Conservation (phyloP, 1,140 invertebrate species). For the Homarus americanus region DNA sequence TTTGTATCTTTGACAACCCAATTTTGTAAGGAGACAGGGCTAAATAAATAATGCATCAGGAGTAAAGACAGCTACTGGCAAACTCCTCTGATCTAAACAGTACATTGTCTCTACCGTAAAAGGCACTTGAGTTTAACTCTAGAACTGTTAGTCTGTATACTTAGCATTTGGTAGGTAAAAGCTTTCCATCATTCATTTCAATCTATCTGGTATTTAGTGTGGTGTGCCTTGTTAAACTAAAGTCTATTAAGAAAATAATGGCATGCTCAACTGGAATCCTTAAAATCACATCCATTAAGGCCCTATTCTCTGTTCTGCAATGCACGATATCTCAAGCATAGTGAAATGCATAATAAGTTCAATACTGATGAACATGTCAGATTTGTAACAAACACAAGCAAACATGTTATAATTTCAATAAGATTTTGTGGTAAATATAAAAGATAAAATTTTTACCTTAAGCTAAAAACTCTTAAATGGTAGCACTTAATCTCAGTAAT, state of each 20-base stretch:
- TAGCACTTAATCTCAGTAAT: conserved; percentile 48
- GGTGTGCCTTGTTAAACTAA: conserved; percentile 35
- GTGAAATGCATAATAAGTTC: not conserved
- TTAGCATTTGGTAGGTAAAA: conserved; percentile 7
- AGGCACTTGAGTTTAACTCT: conserved; percentile 69
- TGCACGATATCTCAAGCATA: not conserved
- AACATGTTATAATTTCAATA: conserved; percentile 36
- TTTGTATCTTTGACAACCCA: conserved; percentile 12
- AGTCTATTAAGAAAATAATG: conserved; percentile 33
- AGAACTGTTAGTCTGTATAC: conserved; percentile 39
- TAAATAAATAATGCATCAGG: conserved; percentile 58
- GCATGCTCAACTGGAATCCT: conserved; percentile 25
- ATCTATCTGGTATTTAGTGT: not conserved
- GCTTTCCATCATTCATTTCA: conserved; percentile 10
- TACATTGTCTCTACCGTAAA: conserved; percentile 57
- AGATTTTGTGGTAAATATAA: conserved; percentile 22
- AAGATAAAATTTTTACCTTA: conserved; percentile 14
- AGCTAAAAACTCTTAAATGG: conserved; percentile 61
- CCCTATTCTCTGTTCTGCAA: conserved; percentile 13
- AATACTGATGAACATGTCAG: conserved; percentile 32
- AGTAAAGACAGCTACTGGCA: conserved; percentile 64
- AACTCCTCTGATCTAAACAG: conserved; percentile 60
- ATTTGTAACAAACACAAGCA: conserved; percentile 52
- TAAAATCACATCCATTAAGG: conserved; percentile 22
- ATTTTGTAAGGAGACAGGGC: not conserved